A percentile compares a stretch with the other conserved stretches of the same genome.
These are phyloP conservation scores for Phenganax stokvisi DNA, from an alignment of 92 coral and sea anemone species.

Conservation along the genomic window DNA sequence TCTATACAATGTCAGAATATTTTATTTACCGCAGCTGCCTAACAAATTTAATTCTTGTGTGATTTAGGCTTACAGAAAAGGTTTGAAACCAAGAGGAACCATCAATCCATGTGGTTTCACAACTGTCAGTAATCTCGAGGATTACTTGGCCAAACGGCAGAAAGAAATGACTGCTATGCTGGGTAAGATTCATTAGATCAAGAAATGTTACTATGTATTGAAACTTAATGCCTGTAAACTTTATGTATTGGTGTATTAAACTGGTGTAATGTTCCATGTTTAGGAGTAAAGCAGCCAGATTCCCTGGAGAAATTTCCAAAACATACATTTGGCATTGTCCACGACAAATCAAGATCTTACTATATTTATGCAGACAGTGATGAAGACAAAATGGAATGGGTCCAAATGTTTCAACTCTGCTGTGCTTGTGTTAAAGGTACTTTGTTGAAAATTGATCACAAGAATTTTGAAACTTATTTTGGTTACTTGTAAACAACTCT, in stretches of 20 bases:
- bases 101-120: slow-evolving; percentile 79
- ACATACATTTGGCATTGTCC: slow-evolving; percentile 79
- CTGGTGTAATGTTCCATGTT: background rate
- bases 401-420: slow-evolving; percentile 67
- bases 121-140: slow-evolving; percentile 60
- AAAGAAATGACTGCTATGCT: slow-evolving; percentile 63
- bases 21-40: too few relatives aligned
- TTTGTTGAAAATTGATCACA: background rate
- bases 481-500: too few relatives aligned
- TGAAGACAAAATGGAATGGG: slow-evolving; percentile 81
- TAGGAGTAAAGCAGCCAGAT: slow-evolving; percentile 76
- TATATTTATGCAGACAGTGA: slow-evolving; percentile 76
- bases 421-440: slow-evolving; percentile 54
- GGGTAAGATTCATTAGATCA: slow-evolving; percentile 51
- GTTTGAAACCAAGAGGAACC: slow-evolving; percentile 76
- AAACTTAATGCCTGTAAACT: background rate
- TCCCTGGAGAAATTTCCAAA: slow-evolving; percentile 73
- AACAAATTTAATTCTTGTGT: background rate
- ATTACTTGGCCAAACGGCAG: slow-evolving; percentile 55
- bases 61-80: slow-evolving; percentile 68
- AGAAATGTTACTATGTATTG: background rate
- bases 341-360: slow-evolving; percentile 68
- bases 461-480: background rate
- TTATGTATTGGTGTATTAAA: background rate
- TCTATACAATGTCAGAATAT: too few relatives aligned